Conservation (phyloP, 1,140 invertebrate genomes). For the Glossosoma conforme region DNA sequence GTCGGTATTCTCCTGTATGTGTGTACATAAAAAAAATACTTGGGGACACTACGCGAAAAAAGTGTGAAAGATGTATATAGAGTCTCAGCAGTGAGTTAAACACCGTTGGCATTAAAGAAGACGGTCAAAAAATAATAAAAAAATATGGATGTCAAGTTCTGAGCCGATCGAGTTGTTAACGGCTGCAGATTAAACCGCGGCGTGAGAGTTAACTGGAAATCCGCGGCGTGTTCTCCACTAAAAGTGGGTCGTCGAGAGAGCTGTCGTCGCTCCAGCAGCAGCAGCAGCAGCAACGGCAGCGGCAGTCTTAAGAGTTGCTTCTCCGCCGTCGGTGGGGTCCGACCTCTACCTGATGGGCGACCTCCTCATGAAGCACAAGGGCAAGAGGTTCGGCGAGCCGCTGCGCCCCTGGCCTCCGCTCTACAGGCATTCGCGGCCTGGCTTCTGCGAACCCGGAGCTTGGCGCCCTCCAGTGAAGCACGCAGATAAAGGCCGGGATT, state of each 20-base stretch:
- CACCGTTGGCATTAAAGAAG: too few species aligned
- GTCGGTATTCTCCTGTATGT: too few species aligned
- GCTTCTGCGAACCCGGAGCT: conserved; percentile 52
- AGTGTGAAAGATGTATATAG: too few species aligned
- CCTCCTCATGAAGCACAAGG: conserved; percentile 43
- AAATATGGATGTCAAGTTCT: too few species aligned
- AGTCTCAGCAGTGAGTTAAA: too few species aligned
- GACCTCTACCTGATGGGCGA: conserved; percentile 41
- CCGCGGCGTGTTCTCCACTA: neutral
- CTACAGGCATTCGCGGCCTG: conserved; percentile 51
- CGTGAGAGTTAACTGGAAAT: conserved; percentile 6
- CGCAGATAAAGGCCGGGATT: conserved; percentile 58
- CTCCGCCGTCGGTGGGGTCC: conserved; percentile 40
- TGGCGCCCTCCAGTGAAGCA: conserved; percentile 49
- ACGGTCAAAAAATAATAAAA: too few species aligned
- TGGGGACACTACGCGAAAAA: too few species aligned
- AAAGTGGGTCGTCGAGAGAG: conserved; percentile 2
- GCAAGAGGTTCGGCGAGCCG: conserved; percentile 32
- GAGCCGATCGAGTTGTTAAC: too few species aligned
- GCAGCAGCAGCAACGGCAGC: conserved; percentile 39
- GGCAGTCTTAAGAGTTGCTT: too few species aligned
- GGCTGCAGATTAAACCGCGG: too few species aligned
- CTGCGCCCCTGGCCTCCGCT: conserved; percentile 57
- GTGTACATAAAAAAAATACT: too few species aligned
- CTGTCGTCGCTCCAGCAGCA: conserved; percentile 34